Evolutionary conservation across 1,140 invertebrate genomes (phyloP), one percentile per base, ranked within the genome.

Genomic region (Chlorops oryzae): DNA sequence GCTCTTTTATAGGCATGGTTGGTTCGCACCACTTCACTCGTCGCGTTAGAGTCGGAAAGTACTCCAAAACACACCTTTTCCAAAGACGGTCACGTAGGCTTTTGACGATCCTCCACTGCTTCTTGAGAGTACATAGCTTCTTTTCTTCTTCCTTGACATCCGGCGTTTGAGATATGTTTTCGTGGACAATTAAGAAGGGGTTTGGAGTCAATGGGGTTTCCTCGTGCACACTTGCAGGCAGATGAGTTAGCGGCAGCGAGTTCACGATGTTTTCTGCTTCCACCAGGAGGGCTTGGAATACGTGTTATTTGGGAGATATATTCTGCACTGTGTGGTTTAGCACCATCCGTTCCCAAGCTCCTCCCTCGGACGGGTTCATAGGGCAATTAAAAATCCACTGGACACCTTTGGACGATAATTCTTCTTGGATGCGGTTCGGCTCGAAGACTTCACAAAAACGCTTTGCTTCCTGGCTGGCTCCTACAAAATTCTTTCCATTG

Each of bases 301-400:
- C 37, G 37, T 65, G 56, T 28, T 61, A 58, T 3, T 28, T 37
- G 7, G 61, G 59, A 1, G 51, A 42, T 22, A 21, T 34, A 3
- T 60, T 55, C 1, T 53, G 35, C 2, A 65, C 37, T 1, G 47
- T 54, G 0, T 45, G 47, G n/a, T 49, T 51, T 2, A 46, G 41
- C 1, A 64, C 55, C 0, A 61, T 5, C 0, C 56, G 37, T 40
- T 68, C 61, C 65, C 67, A 64, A 18, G 52, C 24, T 17, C 65
- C 62, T 12, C 49, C 43, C 7, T 24, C 22, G 12, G 41, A 41
- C 3, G 53, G 41, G 32, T 54, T 44, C 5, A 13, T n/a, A 17
- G 48, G 48, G 22, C 47, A 42, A 40, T 47, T 51, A 25, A 46
- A 50, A 4, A 28, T 10, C 52, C 52, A 54, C 25, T 54, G 28